phyloP scores from a whole-genome alignment of 2,888 invertebrate genomes.

The Aphodius granarius region DNA sequence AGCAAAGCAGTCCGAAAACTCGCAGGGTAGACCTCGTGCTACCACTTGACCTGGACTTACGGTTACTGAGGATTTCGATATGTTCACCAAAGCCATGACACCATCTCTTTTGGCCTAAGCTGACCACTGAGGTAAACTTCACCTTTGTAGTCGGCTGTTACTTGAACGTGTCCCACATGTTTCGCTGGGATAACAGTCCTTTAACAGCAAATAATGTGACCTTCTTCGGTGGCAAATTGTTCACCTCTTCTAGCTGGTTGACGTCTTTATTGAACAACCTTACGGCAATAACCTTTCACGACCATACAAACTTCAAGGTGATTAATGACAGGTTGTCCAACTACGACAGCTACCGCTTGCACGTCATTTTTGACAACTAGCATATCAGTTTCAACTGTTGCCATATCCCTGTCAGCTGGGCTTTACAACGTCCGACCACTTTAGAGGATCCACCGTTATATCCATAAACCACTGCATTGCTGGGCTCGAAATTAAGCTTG shows the following conservation, averaged over 20 bases:
- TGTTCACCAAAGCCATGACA: background rate
- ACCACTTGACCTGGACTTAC: background rate
- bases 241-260: background rate
- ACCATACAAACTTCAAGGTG: background rate
- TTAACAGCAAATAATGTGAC: slow-evolving; percentile 8
- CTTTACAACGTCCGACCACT: background rate
- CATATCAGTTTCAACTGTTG: background rate
- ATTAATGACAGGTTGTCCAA: background rate
- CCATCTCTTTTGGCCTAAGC: background rate
- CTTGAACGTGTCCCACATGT: background rate
- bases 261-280: background rate
- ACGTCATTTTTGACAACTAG: background rate
- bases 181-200: slow-evolving; percentile 8
- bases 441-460: background rate
- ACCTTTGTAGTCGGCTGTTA: background rate
- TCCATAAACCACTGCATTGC: background rate
- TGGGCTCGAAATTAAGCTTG: background rate
- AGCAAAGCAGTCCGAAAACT: too few species aligned
- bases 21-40: background rate
- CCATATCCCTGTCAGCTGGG: background rate
- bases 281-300: background rate
- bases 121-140: background rate
- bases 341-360: background rate
- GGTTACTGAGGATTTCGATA: background rate
- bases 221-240: background rate